phyloP scores from a whole-genome alignment of 2,797 vertebrate genomes.

The Sternarchorhynchus goeldii region DNA sequence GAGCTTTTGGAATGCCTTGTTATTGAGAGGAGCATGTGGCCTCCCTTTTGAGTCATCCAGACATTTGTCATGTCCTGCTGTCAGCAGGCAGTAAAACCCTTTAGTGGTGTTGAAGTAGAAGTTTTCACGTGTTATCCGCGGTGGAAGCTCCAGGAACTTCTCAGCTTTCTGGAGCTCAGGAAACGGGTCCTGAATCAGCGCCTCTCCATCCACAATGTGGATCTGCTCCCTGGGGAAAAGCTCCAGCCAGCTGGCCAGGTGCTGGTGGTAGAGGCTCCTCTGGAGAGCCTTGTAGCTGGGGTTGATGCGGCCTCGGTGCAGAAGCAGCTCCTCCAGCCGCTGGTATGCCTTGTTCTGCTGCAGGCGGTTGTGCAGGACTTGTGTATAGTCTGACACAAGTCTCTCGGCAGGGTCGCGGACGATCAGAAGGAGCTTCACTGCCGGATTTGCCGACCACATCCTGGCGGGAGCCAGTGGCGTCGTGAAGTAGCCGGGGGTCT shows the following conservation, averaged over 20 bases:
- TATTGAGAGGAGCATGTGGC: slow-evolving; percentile 75
- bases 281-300: slow-evolving; percentile 78
- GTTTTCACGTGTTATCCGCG: slow-evolving; percentile 73
- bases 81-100: slow-evolving; percentile 83
- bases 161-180: slow-evolving; percentile 79
- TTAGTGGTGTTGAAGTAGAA: slow-evolving; percentile 86
- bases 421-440: slow-evolving; percentile 77
- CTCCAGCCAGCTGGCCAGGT: slow-evolving; percentile 77
- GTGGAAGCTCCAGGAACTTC: slow-evolving; percentile 74
- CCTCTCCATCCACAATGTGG: slow-evolving; percentile 81
- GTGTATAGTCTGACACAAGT: slow-evolving; percentile 84
- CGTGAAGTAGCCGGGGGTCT: slow-evolving; percentile 83
- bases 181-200: slow-evolving; percentile 77
- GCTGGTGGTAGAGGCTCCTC: slow-evolving; percentile 80
- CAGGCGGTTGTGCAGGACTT: slow-evolving; percentile 81
- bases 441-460: slow-evolving; percentile 73
- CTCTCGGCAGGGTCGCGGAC: slow-evolving; percentile 80
- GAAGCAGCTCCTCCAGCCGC: slow-evolving; percentile 75
- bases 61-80: slow-evolving; percentile 78
- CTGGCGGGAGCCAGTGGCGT: slow-evolving; percentile 71
- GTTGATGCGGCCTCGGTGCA: slow-evolving; percentile 71
- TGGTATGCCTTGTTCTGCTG: slow-evolving; percentile 77
- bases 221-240: slow-evolving; percentile 78
- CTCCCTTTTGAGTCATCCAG: slow-evolving; percentile 83
- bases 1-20: slow-evolving; percentile 73